Evolutionary conservation across 2,888 invertebrate species (phyloP), one percentile per base, ranked within the genome.

Genomic region (Chloroclystis v-ata): DNA sequence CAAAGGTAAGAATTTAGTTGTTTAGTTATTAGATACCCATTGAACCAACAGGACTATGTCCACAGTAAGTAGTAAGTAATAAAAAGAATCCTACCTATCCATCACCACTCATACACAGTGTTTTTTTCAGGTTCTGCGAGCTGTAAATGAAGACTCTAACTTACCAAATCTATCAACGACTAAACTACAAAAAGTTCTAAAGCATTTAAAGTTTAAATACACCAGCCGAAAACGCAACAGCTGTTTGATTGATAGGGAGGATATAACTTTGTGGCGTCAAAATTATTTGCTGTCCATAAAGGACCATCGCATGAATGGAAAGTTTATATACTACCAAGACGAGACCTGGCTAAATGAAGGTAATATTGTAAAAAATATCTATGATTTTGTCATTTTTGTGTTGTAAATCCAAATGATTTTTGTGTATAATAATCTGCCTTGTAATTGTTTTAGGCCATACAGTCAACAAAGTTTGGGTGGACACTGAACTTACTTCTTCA

Each of bases 311-410:
- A 20, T 39, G 24, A 24, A 40, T 8, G 25, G 30, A 3, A 40
- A 24, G 6, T 40, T 24, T n/a, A 40, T 40, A 7, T 40, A 40
- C 10, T 40, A 40, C 9, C 40, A 40, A 40, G 40, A 40, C n/a
- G 40, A 40, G n/a, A 40, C 40, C 51, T 48, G 48, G 40, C 20
- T 40, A 5, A 40, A 30, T 24, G 40, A 40, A 30, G 40, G 56
- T 42, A 25, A 37, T 37, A 7, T 28, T 4, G 1, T 11, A 11
- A 11, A 3, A 11, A 11, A 10, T 28, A 28, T 4, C 8, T 20
- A 20, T 20, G 20, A 20, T 20, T 20, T 2, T 20, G 20, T 20
- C 20, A 20, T 20, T 20, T 20, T 20, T 20, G 2, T 20, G 2
- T 28, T 28, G 10, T 28, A 11, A 28, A 28, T 4, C 6, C 11